Percentiles rank a stretch among this genome's conserved stretches.
Conservation (phyloP, 2,113 vertebrate genomes). For the Alouatta palliata region DNA sequence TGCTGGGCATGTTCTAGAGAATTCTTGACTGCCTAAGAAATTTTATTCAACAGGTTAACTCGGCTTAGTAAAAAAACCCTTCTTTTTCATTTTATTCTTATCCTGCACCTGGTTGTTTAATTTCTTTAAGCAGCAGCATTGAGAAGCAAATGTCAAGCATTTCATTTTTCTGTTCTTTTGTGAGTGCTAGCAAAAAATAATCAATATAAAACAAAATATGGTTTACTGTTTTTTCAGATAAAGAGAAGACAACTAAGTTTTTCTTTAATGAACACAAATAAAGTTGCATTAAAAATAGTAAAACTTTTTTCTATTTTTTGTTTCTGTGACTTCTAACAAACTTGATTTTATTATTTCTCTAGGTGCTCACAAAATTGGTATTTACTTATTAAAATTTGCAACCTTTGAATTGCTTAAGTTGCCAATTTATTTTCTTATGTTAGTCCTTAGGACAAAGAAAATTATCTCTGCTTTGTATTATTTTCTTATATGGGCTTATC, state of each 20-base stretch:
- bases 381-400: background rate
- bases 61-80: background rate
- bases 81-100: slow-evolving; percentile 8
- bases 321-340: background rate
- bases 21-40: slow-evolving; percentile 1
- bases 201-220: background rate
- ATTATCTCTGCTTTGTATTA: background rate
- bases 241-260: background rate
- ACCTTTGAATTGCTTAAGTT: background rate
- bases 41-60: slow-evolving; percentile 7
- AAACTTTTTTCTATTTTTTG: background rate
- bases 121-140: background rate
- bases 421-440: background rate
- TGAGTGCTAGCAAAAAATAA: background rate
- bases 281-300: background rate
- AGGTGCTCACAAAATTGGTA: background rate
- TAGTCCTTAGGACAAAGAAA: background rate
- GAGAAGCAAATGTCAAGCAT: slow-evolving; percentile 36
- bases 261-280: background rate
- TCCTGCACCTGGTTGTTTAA: background rate
- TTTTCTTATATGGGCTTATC: background rate
- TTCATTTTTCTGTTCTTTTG: background rate
- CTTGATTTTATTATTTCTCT: background rate
- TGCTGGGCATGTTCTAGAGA: background rate
- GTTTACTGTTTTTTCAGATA: background rate